phyloP scores from a whole-genome alignment of 2,888 invertebrate genomes.

The Machimus rusticus region DNA sequence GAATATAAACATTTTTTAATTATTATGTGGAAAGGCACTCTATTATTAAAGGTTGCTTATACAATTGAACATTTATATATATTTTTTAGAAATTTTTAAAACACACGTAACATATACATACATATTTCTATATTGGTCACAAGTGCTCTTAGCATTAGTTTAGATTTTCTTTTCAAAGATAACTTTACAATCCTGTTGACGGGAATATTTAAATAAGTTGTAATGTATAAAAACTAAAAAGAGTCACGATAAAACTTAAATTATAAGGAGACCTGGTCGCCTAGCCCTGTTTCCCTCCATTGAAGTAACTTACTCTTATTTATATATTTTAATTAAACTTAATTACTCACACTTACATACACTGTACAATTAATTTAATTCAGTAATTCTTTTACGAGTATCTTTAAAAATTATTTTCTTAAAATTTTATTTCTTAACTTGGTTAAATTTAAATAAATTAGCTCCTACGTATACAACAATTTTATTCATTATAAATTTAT shows the following conservation, averaged over 20 bases:
- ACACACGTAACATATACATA: conserved; percentile 15
- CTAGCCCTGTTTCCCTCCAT: background rate
- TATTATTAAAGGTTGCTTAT: conserved; percentile 15
- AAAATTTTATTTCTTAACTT: background rate
- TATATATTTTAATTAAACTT: background rate
- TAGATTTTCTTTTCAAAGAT: background rate
- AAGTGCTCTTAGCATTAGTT: conserved; percentile 7
- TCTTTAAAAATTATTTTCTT: background rate
- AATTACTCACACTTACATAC: background rate
- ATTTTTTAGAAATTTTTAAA: background rate
- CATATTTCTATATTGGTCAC: conserved; percentile 12
- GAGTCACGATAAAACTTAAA: background rate
- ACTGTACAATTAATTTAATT: background rate
- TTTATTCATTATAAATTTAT: background rate
- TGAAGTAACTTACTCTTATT: background rate
- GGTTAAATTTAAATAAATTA: background rate
- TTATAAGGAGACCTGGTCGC: background rate
- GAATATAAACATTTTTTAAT: conserved; percentile 3
- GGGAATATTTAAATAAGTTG: background rate
- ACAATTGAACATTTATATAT: conserved; percentile 10
- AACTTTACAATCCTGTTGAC: background rate
- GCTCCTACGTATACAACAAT: background rate
- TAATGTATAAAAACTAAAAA: background rate
- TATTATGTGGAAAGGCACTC: conserved; percentile 12
- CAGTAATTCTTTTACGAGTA: background rate